phyloP scores from a whole-genome alignment of 2,888 invertebrate species.

The Cyclophora punctaria region DNA sequence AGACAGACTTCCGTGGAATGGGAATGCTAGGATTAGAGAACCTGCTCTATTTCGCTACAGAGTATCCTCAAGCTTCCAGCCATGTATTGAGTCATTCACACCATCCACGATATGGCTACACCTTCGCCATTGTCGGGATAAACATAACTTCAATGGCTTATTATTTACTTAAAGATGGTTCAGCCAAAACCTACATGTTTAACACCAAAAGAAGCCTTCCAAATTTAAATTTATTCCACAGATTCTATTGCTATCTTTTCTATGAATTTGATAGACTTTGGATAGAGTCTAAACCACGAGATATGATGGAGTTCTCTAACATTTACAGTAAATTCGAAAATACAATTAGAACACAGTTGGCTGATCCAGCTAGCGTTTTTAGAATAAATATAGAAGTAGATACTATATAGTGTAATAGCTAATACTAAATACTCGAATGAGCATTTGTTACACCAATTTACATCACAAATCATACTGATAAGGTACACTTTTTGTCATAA shows the following conservation, averaged over 20 bases:
- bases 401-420: constrained; percentile 46
- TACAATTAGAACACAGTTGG: constrained; percentile 79
- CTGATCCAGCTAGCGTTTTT: constrained; percentile 82
- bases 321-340: constrained; percentile 91
- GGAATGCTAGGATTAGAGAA: constrained; percentile 95
- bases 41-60: constrained; percentile 88
- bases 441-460: too few species aligned
- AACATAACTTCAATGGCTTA: constrained; percentile 95
- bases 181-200: constrained; percentile 93
- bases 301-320: constrained; percentile 96
- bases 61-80: constrained; percentile 85
- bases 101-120: constrained; percentile 92
- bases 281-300: constrained; percentile 91
- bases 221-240: constrained; percentile 87
- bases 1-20: constrained; percentile 99
- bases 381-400: constrained; percentile 87
- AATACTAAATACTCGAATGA: too few species aligned
- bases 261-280: constrained; percentile 96
- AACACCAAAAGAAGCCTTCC: constrained; percentile 83
- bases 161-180: constrained; percentile 84
- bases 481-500: too few species aligned
- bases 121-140: constrained; percentile 94
- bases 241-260: constrained; percentile 94
- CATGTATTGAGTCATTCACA: constrained; percentile 90
- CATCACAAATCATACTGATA: too few species aligned